Evolutionary conservation across 2,113 vertebrate species (phyloP).

Genomic region (Phyllostomus hastatus): DNA sequence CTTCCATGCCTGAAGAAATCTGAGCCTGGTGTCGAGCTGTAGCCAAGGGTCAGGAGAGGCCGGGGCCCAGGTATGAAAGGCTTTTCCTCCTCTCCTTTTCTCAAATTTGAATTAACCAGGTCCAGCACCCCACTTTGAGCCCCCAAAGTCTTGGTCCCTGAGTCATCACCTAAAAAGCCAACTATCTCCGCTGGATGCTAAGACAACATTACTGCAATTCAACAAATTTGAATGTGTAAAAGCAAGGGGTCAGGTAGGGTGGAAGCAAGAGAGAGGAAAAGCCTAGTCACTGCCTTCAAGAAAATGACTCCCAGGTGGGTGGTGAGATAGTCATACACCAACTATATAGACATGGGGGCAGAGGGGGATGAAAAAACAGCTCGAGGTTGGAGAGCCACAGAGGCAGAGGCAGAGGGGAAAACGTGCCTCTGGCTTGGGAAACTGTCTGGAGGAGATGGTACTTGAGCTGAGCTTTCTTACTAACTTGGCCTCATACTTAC

Average conservation of each 20-base stretch:
- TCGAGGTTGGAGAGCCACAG: background rate
- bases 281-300: background rate
- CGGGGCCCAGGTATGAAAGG: background rate
- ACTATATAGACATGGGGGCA: background rate
- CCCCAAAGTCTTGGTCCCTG: background rate
- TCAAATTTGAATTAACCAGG: background rate
- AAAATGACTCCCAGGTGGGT: background rate
- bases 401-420: background rate
- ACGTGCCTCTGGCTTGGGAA: background rate
- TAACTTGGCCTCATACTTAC: background rate
- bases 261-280: background rate
- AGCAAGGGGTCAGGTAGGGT: background rate
- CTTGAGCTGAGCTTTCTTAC: background rate
- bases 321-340: background rate
- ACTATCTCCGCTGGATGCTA: background rate
- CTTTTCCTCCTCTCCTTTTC: background rate
- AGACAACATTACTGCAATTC: background rate
- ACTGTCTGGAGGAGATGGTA: background rate
- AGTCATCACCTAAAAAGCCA: background rate
- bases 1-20: background rate
- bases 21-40: background rate
- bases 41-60: background rate
- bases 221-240: background rate
- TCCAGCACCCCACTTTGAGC: background rate
- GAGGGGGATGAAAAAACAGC: background rate